A percentile compares a stretch with the other conserved stretches of the same genome.
Conservation (phyloP, 2,888 invertebrate genomes). For the Lathronympha strigana region DNA sequence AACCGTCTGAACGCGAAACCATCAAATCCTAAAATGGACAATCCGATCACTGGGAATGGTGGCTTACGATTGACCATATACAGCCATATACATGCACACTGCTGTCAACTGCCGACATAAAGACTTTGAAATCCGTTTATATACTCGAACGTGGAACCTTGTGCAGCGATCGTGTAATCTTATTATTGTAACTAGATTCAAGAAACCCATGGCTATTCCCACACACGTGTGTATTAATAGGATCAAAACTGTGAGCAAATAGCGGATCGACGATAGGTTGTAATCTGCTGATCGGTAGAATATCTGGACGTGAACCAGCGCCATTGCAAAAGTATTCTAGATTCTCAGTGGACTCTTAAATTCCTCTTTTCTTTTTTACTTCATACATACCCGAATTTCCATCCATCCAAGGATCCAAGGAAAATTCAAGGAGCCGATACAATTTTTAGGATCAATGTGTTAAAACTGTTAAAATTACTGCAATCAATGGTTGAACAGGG, state of each 20-base stretch:
- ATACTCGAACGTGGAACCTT: conserved; percentile 83
- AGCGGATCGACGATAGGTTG: conserved; percentile 83
- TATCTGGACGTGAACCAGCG: too few relatives aligned
- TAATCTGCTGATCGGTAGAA: conserved; percentile 85
- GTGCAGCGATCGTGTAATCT: conserved; percentile 87
- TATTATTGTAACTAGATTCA: conserved; percentile 92
- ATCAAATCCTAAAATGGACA: conserved; percentile 82
- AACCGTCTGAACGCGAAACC: conserved; percentile 80
- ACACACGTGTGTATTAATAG: conserved; percentile 87
- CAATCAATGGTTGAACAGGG: too few relatives aligned
- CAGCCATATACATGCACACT: conserved; percentile 86
- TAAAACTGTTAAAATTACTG: too few relatives aligned
- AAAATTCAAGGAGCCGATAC: too few relatives aligned
- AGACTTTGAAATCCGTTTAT: conserved; percentile 85
- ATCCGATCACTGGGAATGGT: conserved; percentile 86
- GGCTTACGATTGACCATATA: conserved; percentile 86
- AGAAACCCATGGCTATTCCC: conserved; percentile 87
- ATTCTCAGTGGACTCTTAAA: too few relatives aligned
- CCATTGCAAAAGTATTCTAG: too few relatives aligned
- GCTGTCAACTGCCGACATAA: conserved; percentile 86
- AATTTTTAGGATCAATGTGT: too few relatives aligned
- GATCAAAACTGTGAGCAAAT: conserved; percentile 86
- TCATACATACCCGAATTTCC: too few relatives aligned
- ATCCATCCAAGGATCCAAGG: too few relatives aligned
- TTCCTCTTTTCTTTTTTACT: too few relatives aligned